Percentiles rank a stretch among this genome's conserved stretches.
Evolutionary conservation across 1,140 invertebrate genomes (phyloP).

Genomic region (Mesaphorura yosii): DNA sequence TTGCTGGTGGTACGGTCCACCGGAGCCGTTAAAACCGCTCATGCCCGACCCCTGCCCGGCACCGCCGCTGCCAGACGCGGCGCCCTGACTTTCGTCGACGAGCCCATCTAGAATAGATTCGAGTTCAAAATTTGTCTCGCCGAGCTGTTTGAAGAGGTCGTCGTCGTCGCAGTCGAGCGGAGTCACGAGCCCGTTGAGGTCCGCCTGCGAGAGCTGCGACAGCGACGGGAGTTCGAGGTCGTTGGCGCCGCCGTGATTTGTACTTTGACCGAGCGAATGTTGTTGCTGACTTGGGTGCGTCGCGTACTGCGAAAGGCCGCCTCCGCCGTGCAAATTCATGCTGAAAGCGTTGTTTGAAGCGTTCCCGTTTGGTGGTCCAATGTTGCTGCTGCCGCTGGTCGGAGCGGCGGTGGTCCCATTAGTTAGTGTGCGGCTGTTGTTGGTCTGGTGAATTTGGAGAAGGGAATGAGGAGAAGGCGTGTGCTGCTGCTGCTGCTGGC

Average conservation of each 20-base stretch:
- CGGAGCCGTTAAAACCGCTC: constrained; percentile 11
- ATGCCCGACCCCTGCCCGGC: constrained; percentile 12
- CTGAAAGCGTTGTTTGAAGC: not conserved
- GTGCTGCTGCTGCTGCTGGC: not conserved
- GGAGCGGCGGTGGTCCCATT: constrained; percentile 13
- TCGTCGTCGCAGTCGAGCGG: constrained; percentile 49
- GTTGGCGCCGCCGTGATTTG: constrained; percentile 12
- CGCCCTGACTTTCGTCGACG: constrained; percentile 31
- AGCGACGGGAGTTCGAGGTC: constrained; percentile 32
- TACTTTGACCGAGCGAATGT: constrained; percentile 4
- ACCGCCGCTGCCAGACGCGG: constrained; percentile 11
- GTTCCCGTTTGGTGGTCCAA: not conserved
- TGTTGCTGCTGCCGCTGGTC: not conserved
- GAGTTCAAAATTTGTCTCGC: constrained; percentile 49
- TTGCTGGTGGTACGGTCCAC: constrained; percentile 4
- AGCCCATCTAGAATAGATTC: constrained; percentile 42
- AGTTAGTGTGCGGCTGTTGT: constrained; percentile 10
- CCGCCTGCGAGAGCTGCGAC: constrained; percentile 52
- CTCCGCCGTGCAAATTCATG: constrained; percentile 1
- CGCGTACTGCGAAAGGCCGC: not conserved
- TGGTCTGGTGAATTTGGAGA: constrained; percentile 29
- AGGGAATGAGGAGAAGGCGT: constrained; percentile 2
- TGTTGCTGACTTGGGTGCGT: constrained; percentile 7
- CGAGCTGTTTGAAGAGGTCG: constrained; percentile 57
- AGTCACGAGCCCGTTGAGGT: constrained; percentile 48